Percentiles rank a stretch among this genome's conserved stretches.
phyloP scores from a whole-genome alignment of 2,113 vertebrate species.

The Archilochus colubris region DNA sequence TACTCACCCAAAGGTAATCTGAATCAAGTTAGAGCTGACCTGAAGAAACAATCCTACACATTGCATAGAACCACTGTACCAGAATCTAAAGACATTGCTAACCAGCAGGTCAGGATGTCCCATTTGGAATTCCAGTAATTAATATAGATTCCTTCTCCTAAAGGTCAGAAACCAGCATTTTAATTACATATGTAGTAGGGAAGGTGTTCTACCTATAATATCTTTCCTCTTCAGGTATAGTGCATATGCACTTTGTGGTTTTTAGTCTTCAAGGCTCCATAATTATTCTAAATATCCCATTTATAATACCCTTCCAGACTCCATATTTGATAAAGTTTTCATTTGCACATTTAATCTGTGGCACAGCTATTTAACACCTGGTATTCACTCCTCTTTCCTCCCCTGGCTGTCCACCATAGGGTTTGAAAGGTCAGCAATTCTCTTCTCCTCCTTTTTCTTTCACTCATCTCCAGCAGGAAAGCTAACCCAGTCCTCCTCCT shows the following conservation, averaged over 20 bases:
- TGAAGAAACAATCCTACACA: background rate
- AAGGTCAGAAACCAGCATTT: background rate
- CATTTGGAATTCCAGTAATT: background rate
- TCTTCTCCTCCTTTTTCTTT: background rate
- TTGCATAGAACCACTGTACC: background rate
- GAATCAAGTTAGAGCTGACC: background rate
- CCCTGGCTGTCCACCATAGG: background rate
- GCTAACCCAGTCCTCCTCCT: background rate
- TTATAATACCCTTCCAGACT: background rate
- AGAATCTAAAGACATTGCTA: background rate
- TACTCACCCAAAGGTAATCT: background rate
- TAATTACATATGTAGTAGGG: background rate
- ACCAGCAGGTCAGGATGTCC: background rate
- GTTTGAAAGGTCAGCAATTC: background rate
- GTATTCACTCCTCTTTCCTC: background rate
- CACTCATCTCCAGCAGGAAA: background rate
- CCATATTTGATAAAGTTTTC: background rate
- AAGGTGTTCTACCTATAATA: background rate
- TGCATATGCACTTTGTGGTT: background rate
- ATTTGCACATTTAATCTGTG: background rate
- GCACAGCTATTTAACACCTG: fast-evolving
- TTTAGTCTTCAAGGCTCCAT: background rate
- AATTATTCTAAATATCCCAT: background rate
- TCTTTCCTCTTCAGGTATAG: background rate
- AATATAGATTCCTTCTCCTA: background rate